Evolutionary conservation across 92 coral and sea anemone genomes (phyloP).

Genomic region (Anthopleura xanthogrammica): DNA sequence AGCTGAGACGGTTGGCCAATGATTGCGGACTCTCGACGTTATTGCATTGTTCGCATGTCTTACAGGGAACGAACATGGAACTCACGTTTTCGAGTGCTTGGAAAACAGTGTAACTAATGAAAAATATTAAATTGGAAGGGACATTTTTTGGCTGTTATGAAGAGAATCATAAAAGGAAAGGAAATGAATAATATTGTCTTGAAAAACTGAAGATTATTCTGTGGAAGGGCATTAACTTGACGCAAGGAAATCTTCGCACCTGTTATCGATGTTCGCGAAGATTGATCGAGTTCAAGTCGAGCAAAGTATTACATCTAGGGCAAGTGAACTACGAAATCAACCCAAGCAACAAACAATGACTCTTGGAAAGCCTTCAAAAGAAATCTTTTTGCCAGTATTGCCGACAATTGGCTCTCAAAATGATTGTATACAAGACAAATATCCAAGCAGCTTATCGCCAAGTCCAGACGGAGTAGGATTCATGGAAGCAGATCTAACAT

Average conservation of each 20-base stretch:
- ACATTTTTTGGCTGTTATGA: background rate
- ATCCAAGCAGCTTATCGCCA: background rate
- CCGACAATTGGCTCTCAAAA: background rate
- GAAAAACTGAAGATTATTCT: background rate
- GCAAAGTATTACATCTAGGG: background rate
- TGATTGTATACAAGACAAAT: background rate
- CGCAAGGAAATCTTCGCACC: background rate
- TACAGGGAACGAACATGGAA: background rate
- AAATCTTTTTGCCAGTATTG: background rate
- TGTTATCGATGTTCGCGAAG: conserved; percentile 13
- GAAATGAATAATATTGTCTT: background rate
- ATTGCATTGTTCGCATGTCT: background rate
- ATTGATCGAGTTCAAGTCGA: conserved; percentile 13
- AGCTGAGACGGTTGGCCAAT: background rate
- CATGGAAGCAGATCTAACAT: background rate
- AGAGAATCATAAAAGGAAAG: background rate
- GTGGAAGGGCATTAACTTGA: background rate
- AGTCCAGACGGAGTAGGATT: background rate
- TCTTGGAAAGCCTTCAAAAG: background rate
- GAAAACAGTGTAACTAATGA: background rate
- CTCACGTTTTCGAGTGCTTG: background rate
- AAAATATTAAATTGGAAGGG: background rate
- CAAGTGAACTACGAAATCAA: background rate
- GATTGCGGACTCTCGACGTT: background rate
- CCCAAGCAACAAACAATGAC: background rate